Percentiles rank a stretch among this genome's conserved stretches.
phyloP scores from a whole-genome alignment of 2,797 vertebrate genomes.

The Trachops cirrhosus region DNA sequence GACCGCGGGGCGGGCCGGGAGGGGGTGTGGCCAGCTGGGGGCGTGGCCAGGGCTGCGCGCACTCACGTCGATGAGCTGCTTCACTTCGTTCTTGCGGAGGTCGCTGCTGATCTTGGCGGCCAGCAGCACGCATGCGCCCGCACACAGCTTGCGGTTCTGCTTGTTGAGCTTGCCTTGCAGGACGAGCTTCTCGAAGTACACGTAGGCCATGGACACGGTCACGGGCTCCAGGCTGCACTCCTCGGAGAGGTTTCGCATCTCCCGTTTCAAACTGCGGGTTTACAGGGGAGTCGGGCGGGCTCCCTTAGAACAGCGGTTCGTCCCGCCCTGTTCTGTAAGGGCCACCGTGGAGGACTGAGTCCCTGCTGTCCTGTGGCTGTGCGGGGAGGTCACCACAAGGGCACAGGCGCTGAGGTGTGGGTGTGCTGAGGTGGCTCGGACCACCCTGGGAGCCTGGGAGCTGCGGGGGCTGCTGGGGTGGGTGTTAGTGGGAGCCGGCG shows the following conservation, averaged over 20 bases:
- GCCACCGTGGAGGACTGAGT: neutral
- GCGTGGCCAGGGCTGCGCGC: neutral
- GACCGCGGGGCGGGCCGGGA: too few relatives aligned
- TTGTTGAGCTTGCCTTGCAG: slow-evolving; percentile 97
- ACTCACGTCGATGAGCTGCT: slow-evolving; percentile 97
- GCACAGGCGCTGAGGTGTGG: neutral
- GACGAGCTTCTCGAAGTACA: slow-evolving; percentile 99
- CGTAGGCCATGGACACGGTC: slow-evolving; percentile 95
- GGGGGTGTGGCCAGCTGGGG: neutral
- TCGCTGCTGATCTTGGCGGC: slow-evolving; percentile 99
- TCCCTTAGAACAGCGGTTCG: too few relatives aligned
- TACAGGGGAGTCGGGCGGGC: neutral
- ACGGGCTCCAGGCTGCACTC: slow-evolving; percentile 94
- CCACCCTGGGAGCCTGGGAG: neutral
- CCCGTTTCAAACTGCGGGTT: slow-evolving; percentile 91
- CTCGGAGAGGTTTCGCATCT: slow-evolving; percentile 94
- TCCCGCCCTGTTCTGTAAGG: neutral
- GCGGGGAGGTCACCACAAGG: neutral
- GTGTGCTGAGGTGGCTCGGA: neutral
- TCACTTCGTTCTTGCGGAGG: slow-evolving; percentile 94
- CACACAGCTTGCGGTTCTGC: slow-evolving; percentile 98
- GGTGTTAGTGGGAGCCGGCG: neutral
- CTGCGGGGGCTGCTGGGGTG: neutral
- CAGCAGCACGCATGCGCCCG: slow-evolving; percentile 94
- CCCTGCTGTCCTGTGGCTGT: neutral